Evolutionary conservation across 2,113 vertebrate genomes (phyloP), one percentile per base, ranked within the genome.

Genomic region (Helogale parvula): DNA sequence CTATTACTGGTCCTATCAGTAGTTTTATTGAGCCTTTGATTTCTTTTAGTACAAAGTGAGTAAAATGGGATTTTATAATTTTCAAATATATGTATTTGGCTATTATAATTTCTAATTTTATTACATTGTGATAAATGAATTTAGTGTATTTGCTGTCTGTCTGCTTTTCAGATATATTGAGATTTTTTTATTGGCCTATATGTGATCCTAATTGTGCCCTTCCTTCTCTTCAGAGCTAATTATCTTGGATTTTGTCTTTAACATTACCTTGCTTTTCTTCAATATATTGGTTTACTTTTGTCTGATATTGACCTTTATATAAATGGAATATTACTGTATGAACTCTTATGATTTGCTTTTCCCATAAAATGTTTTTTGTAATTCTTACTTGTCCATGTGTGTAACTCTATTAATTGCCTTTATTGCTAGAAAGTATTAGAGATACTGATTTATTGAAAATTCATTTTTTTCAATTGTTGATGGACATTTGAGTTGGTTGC

Each of bases 11-110:
- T 89, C 33, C 25, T 89, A 74, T 63, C 66, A 89, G 65, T 69
- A 52, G 41, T 72, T 86, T 74, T 65, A n/a, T 72, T 82, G 35
- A 4, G 57, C 25, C 29, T 93, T 93, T 93, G 74, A 81, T 80
- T 45, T 79, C 23, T 88, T 88, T 80, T 81, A 82, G 47, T 29
- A 13, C 69, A 25, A 31, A 69, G 19, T 88, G 68, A 84, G 35
- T 93, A 77, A 47, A 90, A 76, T 90, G 12, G 23, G 45, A 89
- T 52, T 45, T 94, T 90, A 66, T 90, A 54, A 90, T 90, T 76
- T 90, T 74, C 21, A 83, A 89, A 38, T 54, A 31, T 19, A 54
- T 16, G 25, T 15, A 88, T 91, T 91, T 94, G 74, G 10, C 76
- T 87, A 5, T 89, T 57, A 68, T 66, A 90, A 66, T 74, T 86